Evolutionary conservation across 2,113 vertebrate species (phyloP).

Genomic region (Cynoglossus semilaevis): DNA sequence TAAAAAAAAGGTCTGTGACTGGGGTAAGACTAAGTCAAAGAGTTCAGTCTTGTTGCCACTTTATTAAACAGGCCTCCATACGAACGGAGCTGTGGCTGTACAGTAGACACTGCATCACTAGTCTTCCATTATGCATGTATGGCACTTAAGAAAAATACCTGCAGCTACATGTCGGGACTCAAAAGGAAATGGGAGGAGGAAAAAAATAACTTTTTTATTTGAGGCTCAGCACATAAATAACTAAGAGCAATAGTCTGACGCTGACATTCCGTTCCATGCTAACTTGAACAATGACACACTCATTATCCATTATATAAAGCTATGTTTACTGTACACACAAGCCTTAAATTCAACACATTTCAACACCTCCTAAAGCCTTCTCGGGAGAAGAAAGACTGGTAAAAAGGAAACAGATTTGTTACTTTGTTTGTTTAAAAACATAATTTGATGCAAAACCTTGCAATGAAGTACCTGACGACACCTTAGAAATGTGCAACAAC

Average conservation of each 20-base stretch:
- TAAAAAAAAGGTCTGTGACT: slow-evolving; percentile 37
- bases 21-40: slow-evolving; percentile 44
- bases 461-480: no score
- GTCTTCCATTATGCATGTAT: not conserved
- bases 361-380: no score
- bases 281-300: slow-evolving; percentile 42
- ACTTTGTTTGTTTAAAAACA: no score
- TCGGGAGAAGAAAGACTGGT: no score
- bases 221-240: slow-evolving; percentile 37
- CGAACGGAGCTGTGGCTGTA: slow-evolving; percentile 33
- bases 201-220: slow-evolving; percentile 43
- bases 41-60: slow-evolving; percentile 39
- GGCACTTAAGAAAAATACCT: slow-evolving; percentile 41
- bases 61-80: slow-evolving; percentile 47
- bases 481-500: no score
- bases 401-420: no score
- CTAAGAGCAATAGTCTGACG: slow-evolving; percentile 37
- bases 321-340: slow-evolving; percentile 36
- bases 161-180: slow-evolving; percentile 35
- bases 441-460: no score
- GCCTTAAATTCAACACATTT: slow-evolving; percentile 24
- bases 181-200: slow-evolving; percentile 25
- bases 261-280: slow-evolving; percentile 44
- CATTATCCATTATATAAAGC: slow-evolving; percentile 47
- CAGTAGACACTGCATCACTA: slow-evolving; percentile 7